Evolutionary conservation across 2,888 invertebrate genomes (phyloP).

Genomic region (Aproaerema taeniolella): DNA sequence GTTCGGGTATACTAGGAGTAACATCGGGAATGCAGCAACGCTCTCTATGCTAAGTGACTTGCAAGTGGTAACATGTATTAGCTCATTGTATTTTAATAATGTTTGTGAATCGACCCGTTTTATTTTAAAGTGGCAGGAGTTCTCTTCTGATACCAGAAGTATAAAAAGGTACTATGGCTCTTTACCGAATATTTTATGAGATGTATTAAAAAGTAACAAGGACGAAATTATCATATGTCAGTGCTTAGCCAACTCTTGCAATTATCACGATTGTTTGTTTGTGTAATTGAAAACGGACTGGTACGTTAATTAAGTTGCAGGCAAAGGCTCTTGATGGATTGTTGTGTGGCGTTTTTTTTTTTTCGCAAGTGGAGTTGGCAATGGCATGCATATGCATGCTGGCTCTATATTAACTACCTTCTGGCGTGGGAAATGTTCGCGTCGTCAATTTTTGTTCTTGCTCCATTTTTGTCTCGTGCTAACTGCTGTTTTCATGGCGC

Average conservation of each 20-base stretch:
- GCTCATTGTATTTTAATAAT: slow-evolving; percentile 38
- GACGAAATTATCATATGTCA: slow-evolving; percentile 15
- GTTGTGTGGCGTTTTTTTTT: slow-evolving; percentile 56
- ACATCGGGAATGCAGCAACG: slow-evolving; percentile 33
- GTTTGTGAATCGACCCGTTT: slow-evolving; percentile 42
- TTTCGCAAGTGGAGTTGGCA: slow-evolving; percentile 34
- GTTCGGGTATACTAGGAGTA: slow-evolving; percentile 40
- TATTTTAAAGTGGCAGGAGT: no score
- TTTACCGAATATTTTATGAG: no score
- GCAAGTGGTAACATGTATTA: slow-evolving; percentile 40
- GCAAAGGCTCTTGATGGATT: slow-evolving; percentile 63
- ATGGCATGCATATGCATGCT: slow-evolving; percentile 65
- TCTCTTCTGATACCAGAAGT: no score
- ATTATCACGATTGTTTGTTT: slow-evolving; percentile 56
- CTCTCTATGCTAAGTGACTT: slow-evolving; percentile 58
- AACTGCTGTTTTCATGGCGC: slow-evolving; percentile 24
- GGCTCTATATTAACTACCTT: slow-evolving; percentile 54
- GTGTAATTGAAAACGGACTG: slow-evolving; percentile 62
- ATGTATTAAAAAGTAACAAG: no score
- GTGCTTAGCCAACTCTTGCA: slow-evolving; percentile 14
- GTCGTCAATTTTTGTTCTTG: slow-evolving; percentile 39
- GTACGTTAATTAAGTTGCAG: slow-evolving; percentile 61
- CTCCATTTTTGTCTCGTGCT: slow-evolving; percentile 55
- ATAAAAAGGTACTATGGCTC: no score
- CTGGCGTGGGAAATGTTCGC: slow-evolving; percentile 53